These are phyloP conservation scores for Macrotrachela quadricornifera DNA, from an alignment of 1,140 invertebrate genomes.

Conservation along the genomic window DNA sequence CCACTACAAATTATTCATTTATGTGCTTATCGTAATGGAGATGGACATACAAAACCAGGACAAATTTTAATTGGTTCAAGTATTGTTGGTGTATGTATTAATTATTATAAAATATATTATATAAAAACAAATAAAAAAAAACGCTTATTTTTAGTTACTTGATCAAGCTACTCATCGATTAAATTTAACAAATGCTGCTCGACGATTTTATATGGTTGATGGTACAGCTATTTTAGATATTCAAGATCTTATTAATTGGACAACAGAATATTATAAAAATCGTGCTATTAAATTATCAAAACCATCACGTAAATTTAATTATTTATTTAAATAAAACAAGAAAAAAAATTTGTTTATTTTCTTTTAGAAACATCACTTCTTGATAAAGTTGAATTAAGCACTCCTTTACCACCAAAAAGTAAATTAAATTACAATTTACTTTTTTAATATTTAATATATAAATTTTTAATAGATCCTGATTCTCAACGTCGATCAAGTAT, in stretches of 20 bases:
- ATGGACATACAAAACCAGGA: constrained; percentile 19
- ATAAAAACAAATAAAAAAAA: neutral
- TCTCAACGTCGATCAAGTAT: no score
- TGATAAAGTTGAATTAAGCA: neutral
- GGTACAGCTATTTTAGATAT: constrained; percentile 21
- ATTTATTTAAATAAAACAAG: no score
- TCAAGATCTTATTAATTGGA: constrained; percentile 23
- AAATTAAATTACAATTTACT: no score
- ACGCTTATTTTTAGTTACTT: constrained; percentile 16
- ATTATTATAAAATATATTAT: neutral
- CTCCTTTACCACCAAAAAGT: no score
- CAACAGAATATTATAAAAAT: constrained; percentile 17
- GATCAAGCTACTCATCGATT: constrained; percentile 22
- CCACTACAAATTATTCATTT: constrained; percentile 22
- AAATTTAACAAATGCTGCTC: constrained; percentile 17
- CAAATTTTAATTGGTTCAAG: constrained; percentile 26
- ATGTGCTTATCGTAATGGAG: constrained; percentile 28
- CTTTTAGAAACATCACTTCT: neutral
- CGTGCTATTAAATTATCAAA: neutral
- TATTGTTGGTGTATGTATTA: constrained; percentile 21
- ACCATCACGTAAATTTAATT: no score
- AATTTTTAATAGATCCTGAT: no score
- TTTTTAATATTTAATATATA: no score
- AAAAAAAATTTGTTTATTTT: no score
- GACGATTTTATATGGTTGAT: constrained; percentile 22